phyloP scores from a whole-genome alignment of 2,797 vertebrate species.

The Siniperca obscura region DNA sequence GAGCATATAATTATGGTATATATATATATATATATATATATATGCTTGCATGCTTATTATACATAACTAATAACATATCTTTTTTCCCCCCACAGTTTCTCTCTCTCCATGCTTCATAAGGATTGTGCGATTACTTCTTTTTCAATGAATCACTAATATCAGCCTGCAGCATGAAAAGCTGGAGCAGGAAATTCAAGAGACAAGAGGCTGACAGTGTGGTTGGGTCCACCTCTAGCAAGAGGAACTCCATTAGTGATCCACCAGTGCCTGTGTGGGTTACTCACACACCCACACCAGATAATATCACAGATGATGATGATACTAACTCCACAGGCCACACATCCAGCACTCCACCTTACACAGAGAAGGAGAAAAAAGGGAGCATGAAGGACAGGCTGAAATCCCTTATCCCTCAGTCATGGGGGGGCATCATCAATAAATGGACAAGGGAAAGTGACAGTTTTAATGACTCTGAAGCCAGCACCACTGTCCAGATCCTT shows the following conservation, averaged over 20 bases:
- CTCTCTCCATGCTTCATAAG: slow-evolving; percentile 3
- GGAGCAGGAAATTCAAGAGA: slow-evolving; percentile 51
- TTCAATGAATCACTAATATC: slow-evolving; percentile 38
- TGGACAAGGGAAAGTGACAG: slow-evolving; percentile 30
- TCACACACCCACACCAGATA: slow-evolving; percentile 65
- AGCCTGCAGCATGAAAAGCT: slow-evolving; percentile 69
- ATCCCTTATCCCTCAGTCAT: slow-evolving; percentile 76
- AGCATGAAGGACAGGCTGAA: slow-evolving; percentile 67
- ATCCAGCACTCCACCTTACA: slow-evolving; percentile 42
- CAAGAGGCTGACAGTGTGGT: slow-evolving; percentile 42
- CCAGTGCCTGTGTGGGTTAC: slow-evolving; percentile 66
- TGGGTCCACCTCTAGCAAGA: slow-evolving; percentile 52
- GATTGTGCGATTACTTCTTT: slow-evolving; percentile 11
- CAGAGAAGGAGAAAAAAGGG: slow-evolving; percentile 48
- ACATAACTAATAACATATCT: slow-evolving; percentile 12
- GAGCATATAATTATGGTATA: neutral
- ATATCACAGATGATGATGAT: slow-evolving; percentile 47
- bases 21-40: neutral
- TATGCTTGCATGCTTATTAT: slow-evolving; percentile 2
- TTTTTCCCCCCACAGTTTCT: slow-evolving; percentile 15
- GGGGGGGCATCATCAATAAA: slow-evolving; percentile 70
- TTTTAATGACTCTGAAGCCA: slow-evolving; percentile 48
- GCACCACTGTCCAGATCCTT: slow-evolving; percentile 64
- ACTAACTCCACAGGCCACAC: slow-evolving; percentile 25
- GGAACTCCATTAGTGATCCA: slow-evolving; percentile 48